phyloP scores from a whole-genome alignment of 2,797 vertebrate genomes.

The Sebastes baramenuke region DNA sequence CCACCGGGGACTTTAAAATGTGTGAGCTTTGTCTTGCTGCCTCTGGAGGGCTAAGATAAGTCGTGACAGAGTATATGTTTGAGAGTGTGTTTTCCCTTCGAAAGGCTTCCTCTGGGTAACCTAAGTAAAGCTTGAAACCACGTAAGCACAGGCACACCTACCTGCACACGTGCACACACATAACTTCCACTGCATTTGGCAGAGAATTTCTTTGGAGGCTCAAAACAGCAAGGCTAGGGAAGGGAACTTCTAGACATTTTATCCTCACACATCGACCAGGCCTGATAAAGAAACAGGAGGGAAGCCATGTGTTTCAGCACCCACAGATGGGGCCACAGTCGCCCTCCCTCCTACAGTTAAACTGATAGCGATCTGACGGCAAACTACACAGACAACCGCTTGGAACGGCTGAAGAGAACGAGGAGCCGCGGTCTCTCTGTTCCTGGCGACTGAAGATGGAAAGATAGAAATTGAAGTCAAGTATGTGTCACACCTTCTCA shows the following conservation, averaged over 20 bases:
- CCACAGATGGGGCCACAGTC: constrained; percentile 52
- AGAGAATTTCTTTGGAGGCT: background rate
- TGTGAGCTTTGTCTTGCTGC: constrained; percentile 78
- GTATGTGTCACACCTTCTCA: constrained; percentile 44
- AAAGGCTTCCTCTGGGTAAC: constrained; percentile 67
- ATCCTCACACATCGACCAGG: constrained; percentile 26
- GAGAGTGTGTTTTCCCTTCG: constrained; percentile 65
- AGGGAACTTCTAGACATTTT: constrained; percentile 5
- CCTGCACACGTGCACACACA: constrained; percentile 23
- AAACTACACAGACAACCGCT: constrained; percentile 51
- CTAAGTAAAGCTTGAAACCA: constrained; percentile 68
- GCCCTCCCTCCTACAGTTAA: constrained; percentile 38
- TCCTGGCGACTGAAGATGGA: constrained; percentile 31
- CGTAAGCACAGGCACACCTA: constrained; percentile 37
- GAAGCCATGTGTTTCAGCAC: constrained; percentile 29
- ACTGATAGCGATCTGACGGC: constrained; percentile 53
- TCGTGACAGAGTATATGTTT: constrained; percentile 78
- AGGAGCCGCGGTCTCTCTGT: constrained; percentile 27
- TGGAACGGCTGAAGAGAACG: constrained; percentile 37
- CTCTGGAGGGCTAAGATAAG: constrained; percentile 81
- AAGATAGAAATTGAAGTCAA: constrained; percentile 53
- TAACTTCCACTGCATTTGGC: constrained; percentile 31
- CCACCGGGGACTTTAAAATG: constrained; percentile 75
- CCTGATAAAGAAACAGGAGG: constrained; percentile 37
- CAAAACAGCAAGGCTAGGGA: constrained; percentile 13